These are phyloP conservation scores for Tenthredo livida DNA, from an alignment of 2,888 invertebrate genomes.

Conservation along the genomic window DNA sequence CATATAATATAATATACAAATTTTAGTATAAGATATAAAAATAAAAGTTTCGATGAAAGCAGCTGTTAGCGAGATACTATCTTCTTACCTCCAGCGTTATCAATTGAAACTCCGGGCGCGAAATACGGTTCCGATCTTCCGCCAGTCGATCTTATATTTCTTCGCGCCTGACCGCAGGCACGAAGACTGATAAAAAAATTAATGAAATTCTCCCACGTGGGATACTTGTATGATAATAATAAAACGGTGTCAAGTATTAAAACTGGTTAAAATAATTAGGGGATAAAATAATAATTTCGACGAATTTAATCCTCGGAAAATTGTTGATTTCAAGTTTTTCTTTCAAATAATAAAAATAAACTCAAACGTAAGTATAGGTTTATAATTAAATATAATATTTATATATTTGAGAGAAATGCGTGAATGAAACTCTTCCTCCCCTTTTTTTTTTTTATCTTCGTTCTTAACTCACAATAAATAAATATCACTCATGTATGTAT, in stretches of 20 bases:
- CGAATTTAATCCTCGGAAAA: background rate
- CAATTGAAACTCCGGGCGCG: conserved; percentile 38
- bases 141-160: conserved; percentile 3
- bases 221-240: background rate
- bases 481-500: background rate
- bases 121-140: conserved; percentile 25
- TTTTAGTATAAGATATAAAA: too few species aligned
- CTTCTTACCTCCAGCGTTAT: conserved; percentile 50
- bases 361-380: too few species aligned
- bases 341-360: background rate
- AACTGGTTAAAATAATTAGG: background rate
- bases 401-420: background rate
- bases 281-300: background rate
- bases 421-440: background rate
- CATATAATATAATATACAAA: too few species aligned
- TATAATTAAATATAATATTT: background rate
- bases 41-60: too few species aligned
- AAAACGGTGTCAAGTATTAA: background rate
- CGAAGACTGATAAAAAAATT: background rate
- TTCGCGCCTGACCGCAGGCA: conserved; percentile 10
- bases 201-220: conserved; percentile 5
- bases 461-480: background rate
- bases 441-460: background rate
- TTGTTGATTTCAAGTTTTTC: background rate
- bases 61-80: background rate